Percentiles rank a stretch among this genome's conserved stretches.
Evolutionary conservation across 2,797 vertebrate species (phyloP).

Genomic region (Alcedo atthis): DNA sequence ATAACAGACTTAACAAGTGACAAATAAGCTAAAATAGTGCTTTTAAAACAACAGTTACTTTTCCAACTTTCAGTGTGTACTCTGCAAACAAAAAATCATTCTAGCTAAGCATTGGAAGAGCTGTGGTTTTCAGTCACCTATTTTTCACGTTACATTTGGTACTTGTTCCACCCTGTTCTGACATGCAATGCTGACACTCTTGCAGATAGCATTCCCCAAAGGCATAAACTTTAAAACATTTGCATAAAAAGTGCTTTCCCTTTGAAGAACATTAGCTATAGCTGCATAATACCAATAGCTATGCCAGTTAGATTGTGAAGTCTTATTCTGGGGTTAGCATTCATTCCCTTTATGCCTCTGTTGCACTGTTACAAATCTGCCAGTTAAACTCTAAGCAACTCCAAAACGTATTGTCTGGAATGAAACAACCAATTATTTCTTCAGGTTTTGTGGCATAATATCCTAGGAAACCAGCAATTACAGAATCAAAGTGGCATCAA

Average conservation of each 20-base stretch:
- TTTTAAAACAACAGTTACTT: slow-evolving; percentile 34
- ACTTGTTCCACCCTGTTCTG: neutral
- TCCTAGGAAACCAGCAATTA: slow-evolving; percentile 84
- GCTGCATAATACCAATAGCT: neutral
- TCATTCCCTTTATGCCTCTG: slow-evolving; percentile 41
- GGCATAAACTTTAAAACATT: neutral
- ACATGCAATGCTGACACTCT: neutral
- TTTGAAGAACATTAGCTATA: neutral
- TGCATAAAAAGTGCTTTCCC: neutral
- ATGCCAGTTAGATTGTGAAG: slow-evolving; percentile 2
- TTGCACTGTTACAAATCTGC: slow-evolving; percentile 73
- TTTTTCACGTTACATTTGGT: neutral
- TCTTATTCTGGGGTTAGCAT: neutral
- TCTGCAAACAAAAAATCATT: slow-evolving; percentile 50
- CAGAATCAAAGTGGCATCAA: slow-evolving; percentile 80
- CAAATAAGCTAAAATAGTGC: slow-evolving; percentile 45
- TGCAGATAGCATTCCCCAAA: slow-evolving; percentile 31
- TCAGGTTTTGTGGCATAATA: slow-evolving; percentile 86
- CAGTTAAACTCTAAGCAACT: slow-evolving; percentile 73
- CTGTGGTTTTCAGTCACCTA: neutral
- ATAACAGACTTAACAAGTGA: neutral
- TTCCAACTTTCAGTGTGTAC: neutral
- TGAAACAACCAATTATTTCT: slow-evolving; percentile 83
- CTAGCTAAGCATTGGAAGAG: neutral
- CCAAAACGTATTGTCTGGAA: slow-evolving; percentile 80